Evolutionary conservation across 1,140 invertebrate species (phyloP).

Genomic region (Drosophila cardini): DNA sequence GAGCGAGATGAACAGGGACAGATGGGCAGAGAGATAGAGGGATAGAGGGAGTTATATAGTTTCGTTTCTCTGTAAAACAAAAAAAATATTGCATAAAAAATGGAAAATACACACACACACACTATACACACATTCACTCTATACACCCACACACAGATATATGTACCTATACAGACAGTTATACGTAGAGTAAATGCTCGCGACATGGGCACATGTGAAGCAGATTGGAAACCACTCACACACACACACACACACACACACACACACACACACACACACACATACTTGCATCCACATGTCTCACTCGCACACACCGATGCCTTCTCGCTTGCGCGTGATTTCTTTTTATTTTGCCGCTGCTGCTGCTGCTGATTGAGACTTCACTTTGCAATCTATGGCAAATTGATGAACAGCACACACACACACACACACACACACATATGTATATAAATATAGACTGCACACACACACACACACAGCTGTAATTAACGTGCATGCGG

Average conservation of each 20-base stretch:
- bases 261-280: constrained; percentile 4
- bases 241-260: neutral
- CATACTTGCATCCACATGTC: constrained; percentile 12
- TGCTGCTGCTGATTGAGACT: constrained; percentile 70
- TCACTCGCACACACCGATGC: constrained; percentile 13
- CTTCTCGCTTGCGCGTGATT: constrained; percentile 23
- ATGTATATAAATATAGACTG: constrained; percentile 18
- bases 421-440: constrained; percentile 27
- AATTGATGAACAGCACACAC: constrained; percentile 75
- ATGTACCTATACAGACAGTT: neutral
- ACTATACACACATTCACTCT: neutral
- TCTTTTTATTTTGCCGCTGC: constrained; percentile 28
- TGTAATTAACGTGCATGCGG: constrained; percentile 81
- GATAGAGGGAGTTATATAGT: constrained; percentile 14
- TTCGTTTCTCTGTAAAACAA: constrained; percentile 36
- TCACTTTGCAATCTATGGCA: constrained; percentile 76
- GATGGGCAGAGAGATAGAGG: neutral
- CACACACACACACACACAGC: constrained; percentile 43
- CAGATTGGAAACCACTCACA: constrained; percentile 50
- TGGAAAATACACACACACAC: constrained; percentile 6
- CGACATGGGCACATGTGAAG: constrained; percentile 67
- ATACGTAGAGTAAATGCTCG: constrained; percentile 58
- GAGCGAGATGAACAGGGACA: no score
- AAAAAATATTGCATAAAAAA: constrained; percentile 38
- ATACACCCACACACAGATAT: neutral